These are phyloP conservation scores for Oreochromis aureus DNA, from an alignment of 2,113 vertebrate genomes.

Conservation along the genomic window DNA sequence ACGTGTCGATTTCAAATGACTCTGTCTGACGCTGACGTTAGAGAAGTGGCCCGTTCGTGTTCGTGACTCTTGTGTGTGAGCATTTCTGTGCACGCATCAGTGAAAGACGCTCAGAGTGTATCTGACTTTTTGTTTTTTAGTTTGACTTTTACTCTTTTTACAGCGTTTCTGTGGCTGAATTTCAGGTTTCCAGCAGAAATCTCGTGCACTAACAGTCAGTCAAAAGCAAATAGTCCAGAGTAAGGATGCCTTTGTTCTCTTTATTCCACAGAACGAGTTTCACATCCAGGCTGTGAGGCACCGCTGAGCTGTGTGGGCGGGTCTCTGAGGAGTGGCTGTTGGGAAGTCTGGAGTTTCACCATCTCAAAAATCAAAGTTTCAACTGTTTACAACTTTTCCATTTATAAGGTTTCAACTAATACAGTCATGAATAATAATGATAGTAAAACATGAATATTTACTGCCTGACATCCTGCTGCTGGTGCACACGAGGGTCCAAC, in stretches of 20 bases:
- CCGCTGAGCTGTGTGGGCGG: fast-evolving
- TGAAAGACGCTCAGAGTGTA: not conserved
- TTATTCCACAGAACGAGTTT: not conserved
- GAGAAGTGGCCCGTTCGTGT: fast-evolving
- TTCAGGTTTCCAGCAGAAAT: not conserved
- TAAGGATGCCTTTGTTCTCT: not conserved
- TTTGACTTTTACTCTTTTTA: not conserved
- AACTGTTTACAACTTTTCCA: not conserved
- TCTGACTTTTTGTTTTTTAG: not conserved
- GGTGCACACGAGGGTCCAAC: not conserved
- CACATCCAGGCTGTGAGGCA: not conserved
- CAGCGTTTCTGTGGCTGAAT: not conserved
- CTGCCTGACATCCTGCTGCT: not conserved
- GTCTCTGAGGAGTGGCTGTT: not conserved
- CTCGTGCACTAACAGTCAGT: not conserved
- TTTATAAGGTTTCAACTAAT: not conserved
- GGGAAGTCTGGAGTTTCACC: not conserved
- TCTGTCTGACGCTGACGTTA: not conserved
- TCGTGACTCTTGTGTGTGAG: not conserved
- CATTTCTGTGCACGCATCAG: not conserved
- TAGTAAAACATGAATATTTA: not conserved
- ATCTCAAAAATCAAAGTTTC: not conserved
- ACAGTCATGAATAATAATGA: not conserved
- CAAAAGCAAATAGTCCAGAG: fast-evolving
- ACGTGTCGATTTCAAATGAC: not conserved